A percentile compares a stretch with the other conserved stretches of the same genome.
These are phyloP conservation scores for Paracanthobrama guichenoti DNA, from an alignment of 2,113 vertebrate genomes.

Conservation along the genomic window DNA sequence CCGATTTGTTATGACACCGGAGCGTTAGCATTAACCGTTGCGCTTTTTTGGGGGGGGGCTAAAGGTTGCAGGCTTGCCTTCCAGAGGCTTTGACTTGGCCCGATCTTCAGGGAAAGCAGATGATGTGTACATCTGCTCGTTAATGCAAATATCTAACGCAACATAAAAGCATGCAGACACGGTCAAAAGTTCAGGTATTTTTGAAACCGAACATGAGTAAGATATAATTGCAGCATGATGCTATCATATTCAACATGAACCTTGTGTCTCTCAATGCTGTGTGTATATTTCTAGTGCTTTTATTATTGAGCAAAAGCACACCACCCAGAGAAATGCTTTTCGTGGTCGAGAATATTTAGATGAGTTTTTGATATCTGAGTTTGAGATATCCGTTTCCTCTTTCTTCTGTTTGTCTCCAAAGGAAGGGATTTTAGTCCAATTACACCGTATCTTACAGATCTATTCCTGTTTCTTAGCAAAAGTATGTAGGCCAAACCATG, in stretches of 20 bases:
- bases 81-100: no score
- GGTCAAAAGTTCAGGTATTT: neutral
- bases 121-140: no score
- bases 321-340: no score
- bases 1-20: no score
- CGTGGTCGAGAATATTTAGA: neutral
- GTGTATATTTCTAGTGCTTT: neutral
- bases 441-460: neutral
- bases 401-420: neutral
- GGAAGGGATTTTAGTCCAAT: neutral
- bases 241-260: neutral
- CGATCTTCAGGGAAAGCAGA: neutral
- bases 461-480: slow-evolving; percentile 7
- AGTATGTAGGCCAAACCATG: no score
- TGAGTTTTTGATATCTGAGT: neutral
- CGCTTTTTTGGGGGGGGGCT: no score
- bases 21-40: no score
- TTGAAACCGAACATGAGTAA: neutral
- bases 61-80: no score
- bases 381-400: neutral
- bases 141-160: neutral
- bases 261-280: neutral
- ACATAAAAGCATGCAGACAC: neutral
- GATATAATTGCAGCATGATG: neutral
- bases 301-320: neutral